These are phyloP conservation scores for Meloe dianella DNA, from an alignment of 2,888 invertebrate species.

Conservation along the genomic window DNA sequence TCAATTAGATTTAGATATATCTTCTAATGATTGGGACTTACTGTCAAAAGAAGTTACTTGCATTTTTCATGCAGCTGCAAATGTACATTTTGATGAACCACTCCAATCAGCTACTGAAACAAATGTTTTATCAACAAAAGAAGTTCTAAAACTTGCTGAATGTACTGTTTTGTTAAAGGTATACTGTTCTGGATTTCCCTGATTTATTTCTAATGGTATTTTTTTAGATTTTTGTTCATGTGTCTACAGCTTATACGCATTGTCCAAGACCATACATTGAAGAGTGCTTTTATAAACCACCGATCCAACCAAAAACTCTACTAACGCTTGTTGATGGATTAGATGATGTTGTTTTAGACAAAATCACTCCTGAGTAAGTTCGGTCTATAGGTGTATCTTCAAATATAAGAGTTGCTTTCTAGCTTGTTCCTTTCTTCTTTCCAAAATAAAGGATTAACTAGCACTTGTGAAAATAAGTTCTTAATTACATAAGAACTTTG, in stretches of 20 bases:
- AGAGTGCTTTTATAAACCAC: not conserved
- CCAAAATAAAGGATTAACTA: too few species aligned
- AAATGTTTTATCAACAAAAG: not conserved
- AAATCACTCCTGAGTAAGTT: not conserved
- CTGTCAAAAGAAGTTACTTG: not conserved
- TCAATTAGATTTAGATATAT: not conserved
- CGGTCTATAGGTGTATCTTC: not conserved
- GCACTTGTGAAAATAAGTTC: too few species aligned
- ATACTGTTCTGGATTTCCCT: not conserved
- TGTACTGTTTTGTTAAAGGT: not conserved
- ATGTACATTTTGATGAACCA: not conserved
- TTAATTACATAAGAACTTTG: too few species aligned
- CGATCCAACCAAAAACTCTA: not conserved
- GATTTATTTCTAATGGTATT: not conserved
- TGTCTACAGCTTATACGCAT: not conserved
- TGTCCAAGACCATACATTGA: not conserved
- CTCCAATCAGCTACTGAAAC: not conserved
- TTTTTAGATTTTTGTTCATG: not conserved
- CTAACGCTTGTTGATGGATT: not conserved
- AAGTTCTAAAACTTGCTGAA: not conserved
- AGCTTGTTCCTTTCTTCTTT: too few species aligned
- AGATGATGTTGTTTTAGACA: not conserved
- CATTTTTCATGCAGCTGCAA: not conserved
- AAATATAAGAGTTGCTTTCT: too few species aligned
- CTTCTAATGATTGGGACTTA: not conserved